Evolutionary conservation across 2,113 vertebrate species (phyloP).

Genomic region (Pantherophis guttatus): DNA sequence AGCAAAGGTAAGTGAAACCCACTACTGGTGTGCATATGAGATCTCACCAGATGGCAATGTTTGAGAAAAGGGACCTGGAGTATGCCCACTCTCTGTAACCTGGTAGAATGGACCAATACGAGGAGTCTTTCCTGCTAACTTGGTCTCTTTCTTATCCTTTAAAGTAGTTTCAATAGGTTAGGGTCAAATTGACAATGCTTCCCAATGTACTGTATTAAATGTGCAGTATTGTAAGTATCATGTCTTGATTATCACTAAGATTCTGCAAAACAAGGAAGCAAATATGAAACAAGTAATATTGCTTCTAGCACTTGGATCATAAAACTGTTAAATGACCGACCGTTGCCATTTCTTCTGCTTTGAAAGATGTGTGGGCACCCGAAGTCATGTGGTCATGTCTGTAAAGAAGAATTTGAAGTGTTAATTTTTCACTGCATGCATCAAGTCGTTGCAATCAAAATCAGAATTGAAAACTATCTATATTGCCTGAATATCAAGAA

Average conservation of each 20-base stretch:
- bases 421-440: constrained; percentile 34
- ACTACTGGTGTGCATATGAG: background rate
- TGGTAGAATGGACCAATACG: background rate
- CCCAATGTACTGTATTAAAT: background rate
- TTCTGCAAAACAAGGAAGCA: background rate
- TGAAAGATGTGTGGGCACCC: constrained; percentile 23
- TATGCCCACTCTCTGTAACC: background rate
- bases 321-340: constrained; percentile 54
- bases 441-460: constrained; percentile 5
- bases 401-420: constrained; percentile 53
- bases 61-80: background rate
- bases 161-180: background rate
- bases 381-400: constrained; percentile 55
- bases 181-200: background rate
- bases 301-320: background rate
- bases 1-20: no score
- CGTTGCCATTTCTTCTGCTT: constrained; percentile 55
- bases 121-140: background rate
- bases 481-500: constrained; percentile 21
- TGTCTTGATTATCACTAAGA: background rate
- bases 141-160: background rate
- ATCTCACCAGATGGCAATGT: background rate
- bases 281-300: background rate
- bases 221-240: background rate
- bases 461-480: constrained; percentile 2